These are phyloP conservation scores for Sitodiplosis mosellana DNA, from an alignment of 1,140 invertebrate species.

Conservation along the genomic window DNA sequence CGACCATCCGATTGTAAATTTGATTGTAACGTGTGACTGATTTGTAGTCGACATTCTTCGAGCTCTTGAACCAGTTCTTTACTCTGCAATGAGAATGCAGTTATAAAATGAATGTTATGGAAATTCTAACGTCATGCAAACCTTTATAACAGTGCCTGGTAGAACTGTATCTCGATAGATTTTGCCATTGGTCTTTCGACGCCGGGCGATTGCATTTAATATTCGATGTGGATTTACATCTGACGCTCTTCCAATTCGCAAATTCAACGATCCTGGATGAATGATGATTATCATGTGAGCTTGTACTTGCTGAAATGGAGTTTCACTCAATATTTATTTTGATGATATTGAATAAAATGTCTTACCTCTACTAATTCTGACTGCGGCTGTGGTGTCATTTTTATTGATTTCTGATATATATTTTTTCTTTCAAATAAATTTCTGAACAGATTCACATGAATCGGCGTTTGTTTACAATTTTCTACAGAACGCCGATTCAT, in stretches of 20 bases:
- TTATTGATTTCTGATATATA: too few species aligned
- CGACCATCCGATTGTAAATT: constrained; percentile 65
- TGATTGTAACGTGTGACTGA: constrained; percentile 67
- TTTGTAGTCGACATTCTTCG: constrained; percentile 62
- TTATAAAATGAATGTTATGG: not conserved
- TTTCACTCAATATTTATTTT: too few species aligned
- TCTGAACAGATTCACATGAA: too few species aligned
- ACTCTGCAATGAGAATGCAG: not conserved
- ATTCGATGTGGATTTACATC: constrained; percentile 71
- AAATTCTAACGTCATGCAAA: too few species aligned
- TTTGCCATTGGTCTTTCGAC: constrained; percentile 31
- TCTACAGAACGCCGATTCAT: too few species aligned
- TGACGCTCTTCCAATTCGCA: constrained; percentile 75
- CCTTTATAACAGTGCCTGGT: constrained; percentile 36
- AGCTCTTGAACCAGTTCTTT: constrained; percentile 37
- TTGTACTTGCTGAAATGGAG: not conserved
- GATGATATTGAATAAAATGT: too few species aligned
- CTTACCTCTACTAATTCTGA: too few species aligned
- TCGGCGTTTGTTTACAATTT: too few species aligned
- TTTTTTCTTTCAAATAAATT: too few species aligned
- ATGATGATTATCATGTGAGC: constrained; percentile 76
- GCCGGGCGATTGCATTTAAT: constrained; percentile 72
- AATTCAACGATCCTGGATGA: constrained; percentile 78
- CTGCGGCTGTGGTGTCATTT: too few species aligned
- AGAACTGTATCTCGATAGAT: constrained; percentile 44